phyloP scores from a whole-genome alignment of 1,140 invertebrate species.

The Saccostrea glomerata region DNA sequence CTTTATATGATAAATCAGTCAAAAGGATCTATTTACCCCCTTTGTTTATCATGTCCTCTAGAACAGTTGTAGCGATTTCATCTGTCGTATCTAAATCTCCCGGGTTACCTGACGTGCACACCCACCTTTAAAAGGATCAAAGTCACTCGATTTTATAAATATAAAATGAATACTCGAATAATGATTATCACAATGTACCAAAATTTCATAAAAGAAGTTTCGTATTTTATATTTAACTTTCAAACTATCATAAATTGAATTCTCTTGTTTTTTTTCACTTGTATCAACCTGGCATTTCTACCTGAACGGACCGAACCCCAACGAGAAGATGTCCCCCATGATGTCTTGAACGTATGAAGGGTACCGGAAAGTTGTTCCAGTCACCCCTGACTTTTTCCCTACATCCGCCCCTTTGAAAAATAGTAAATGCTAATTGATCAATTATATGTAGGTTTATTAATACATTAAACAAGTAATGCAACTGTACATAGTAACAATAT shows the following conservation, averaged over 20 bases:
- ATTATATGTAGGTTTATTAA: no score
- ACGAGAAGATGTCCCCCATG: conserved; percentile 87
- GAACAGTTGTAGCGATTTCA: conserved; percentile 81
- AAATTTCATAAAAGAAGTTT: background rate
- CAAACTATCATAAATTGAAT: background rate
- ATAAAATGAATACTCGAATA: no score
- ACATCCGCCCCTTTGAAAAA: conserved; percentile 79
- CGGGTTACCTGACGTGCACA: conserved; percentile 83
- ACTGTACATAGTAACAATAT: no score
- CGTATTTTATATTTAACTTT: no score
- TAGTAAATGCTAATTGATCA: background rate
- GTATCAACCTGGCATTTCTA: conserved; percentile 47
- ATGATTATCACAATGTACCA: background rate
- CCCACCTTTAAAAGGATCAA: conserved; percentile 80
- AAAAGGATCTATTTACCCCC: conserved; percentile 67
- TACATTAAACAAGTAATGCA: no score
- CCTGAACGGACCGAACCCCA: conserved; percentile 87
- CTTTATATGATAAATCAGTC: background rate
- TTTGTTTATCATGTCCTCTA: conserved; percentile 80
- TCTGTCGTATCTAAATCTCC: conserved; percentile 83
- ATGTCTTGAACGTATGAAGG: conserved; percentile 87
- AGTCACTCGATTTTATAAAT: background rate
- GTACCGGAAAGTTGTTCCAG: conserved; percentile 82
- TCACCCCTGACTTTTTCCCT: conserved; percentile 70
- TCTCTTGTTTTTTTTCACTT: background rate